Conservation (phyloP, 2,113 vertebrate genomes). For the Syngnathus typhle region DNA sequence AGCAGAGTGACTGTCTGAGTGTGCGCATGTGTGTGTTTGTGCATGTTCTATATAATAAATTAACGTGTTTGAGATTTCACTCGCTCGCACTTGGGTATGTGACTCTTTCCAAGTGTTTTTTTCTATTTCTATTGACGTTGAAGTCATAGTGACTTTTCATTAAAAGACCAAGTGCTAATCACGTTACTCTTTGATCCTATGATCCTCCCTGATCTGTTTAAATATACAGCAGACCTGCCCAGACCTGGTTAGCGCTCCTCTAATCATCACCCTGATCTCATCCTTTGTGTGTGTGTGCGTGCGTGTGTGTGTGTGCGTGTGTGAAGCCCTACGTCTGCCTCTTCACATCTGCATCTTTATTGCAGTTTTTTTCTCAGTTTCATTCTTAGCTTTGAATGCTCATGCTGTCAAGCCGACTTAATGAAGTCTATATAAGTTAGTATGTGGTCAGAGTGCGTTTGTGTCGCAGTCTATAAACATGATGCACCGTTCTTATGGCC, state of each 20-base stretch:
- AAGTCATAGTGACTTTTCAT: constrained; percentile 66
- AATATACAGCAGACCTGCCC: constrained; percentile 67
- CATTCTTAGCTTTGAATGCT: constrained; percentile 25
- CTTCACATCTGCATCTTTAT: constrained; percentile 4
- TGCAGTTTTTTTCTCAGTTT: background rate
- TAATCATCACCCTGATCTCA: constrained; percentile 50
- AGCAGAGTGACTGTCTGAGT: constrained; percentile 33
- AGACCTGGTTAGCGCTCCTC: constrained; percentile 43
- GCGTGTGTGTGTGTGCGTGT: constrained; percentile 10
- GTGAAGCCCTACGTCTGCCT: background rate
- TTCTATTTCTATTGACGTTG: constrained; percentile 62
- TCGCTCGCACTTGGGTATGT: constrained; percentile 1
- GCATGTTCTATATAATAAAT: background rate
- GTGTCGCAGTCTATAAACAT: constrained; percentile 37
- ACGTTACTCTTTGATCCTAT: constrained; percentile 72
- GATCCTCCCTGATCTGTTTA: constrained; percentile 63
- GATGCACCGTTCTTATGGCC: constrained; percentile 36
- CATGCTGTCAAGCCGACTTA: constrained; percentile 19
- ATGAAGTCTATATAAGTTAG: constrained; percentile 40
- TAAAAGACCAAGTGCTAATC: constrained; percentile 68
- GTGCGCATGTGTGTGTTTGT: background rate
- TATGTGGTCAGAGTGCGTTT: constrained; percentile 43
- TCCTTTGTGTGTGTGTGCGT: constrained; percentile 15
- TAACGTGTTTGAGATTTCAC: background rate
- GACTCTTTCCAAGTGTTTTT: constrained; percentile 19